Evolutionary conservation across 2,888 invertebrate genomes (phyloP).

Genomic region (Drosophila multiciliata): DNA sequence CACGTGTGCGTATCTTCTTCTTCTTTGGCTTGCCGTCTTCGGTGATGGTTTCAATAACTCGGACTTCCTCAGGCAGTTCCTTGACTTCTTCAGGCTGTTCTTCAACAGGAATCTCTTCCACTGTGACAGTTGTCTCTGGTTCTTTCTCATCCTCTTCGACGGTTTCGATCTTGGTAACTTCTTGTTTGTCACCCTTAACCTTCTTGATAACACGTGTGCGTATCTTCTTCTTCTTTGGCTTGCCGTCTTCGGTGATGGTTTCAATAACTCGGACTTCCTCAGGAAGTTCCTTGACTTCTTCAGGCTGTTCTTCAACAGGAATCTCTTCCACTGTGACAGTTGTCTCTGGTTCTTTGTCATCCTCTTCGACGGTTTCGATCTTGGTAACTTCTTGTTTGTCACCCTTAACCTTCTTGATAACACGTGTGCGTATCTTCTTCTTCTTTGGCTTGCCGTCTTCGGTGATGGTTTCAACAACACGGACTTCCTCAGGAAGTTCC

Average conservation of each 20-base stretch:
- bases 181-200: conserved; percentile 49
- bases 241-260: conserved; percentile 53
- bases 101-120: too few relatives aligned
- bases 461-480: conserved; percentile 50
- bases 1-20: too few relatives aligned
- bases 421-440: conserved; percentile 66
- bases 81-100: too few relatives aligned
- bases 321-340: conserved; percentile 59
- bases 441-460: conserved; percentile 61
- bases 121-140: too few relatives aligned
- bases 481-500: conserved; percentile 67
- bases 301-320: conserved; percentile 29
- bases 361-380: conserved; percentile 71
- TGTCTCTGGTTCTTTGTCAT: conserved; percentile 62
- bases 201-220: conserved; percentile 71
- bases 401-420: conserved; percentile 69
- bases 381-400: conserved; percentile 69
- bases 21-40: too few relatives aligned
- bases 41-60: too few relatives aligned
- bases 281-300: conserved; percentile 54
- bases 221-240: conserved; percentile 53
- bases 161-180: too few relatives aligned
- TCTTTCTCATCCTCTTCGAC: too few relatives aligned
- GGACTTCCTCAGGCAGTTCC: too few relatives aligned
- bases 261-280: conserved; percentile 63